Conservation (phyloP, 37 sponge, comb jelly and placozoan species). For the Aplysina aerophoba region DNA sequence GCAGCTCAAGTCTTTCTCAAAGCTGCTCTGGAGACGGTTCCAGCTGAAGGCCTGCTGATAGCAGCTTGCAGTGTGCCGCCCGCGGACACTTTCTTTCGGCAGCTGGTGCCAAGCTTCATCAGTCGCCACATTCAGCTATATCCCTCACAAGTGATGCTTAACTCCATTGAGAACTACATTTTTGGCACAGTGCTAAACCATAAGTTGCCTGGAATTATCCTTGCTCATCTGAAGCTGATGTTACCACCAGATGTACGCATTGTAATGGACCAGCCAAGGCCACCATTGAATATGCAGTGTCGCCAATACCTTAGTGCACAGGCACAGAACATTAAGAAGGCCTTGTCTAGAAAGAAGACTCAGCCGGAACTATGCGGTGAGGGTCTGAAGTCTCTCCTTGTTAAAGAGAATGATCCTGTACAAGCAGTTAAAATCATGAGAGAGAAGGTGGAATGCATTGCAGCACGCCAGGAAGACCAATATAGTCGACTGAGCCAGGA, state of each 20-base stretch:
- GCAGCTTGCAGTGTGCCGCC: neutral
- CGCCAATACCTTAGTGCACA: neutral
- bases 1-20: neutral
- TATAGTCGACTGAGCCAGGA: neutral
- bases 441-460: neutral
- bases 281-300: neutral
- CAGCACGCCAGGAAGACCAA: neutral
- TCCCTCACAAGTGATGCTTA: neutral
- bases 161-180: neutral
- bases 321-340: neutral
- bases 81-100: neutral
- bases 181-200: neutral
- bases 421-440: neutral
- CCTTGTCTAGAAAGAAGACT: neutral
- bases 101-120: neutral
- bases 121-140: neutral
- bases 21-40: conserved; percentile 3
- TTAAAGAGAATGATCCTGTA: neutral
- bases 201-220: neutral
- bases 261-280: neutral
- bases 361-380: neutral
- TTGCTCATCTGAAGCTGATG: neutral
- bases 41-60: conserved; percentile 9
- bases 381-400: neutral
- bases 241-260: neutral